Evolutionary conservation across 2,113 vertebrate genomes (phyloP).

Genomic region (Monopterus albus): DNA sequence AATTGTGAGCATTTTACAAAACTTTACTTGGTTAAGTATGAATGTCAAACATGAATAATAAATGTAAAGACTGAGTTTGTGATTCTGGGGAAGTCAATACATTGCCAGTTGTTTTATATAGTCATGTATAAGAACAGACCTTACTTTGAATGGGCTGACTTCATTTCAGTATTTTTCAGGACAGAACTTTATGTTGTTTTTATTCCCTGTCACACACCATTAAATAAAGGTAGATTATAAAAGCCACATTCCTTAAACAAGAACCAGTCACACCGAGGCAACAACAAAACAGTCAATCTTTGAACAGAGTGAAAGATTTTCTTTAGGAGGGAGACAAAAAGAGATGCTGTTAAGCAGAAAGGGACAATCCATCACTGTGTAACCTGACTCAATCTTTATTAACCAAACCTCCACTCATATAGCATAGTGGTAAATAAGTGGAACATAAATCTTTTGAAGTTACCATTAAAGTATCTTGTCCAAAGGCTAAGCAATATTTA

Average conservation of each 20-base stretch:
- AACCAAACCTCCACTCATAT: background rate
- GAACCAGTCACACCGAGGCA: background rate
- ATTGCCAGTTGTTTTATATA: conserved; percentile 47
- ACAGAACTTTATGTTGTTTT: background rate
- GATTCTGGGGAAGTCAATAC: conserved; percentile 34
- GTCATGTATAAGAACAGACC: background rate
- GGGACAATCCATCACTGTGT: conserved; percentile 1
- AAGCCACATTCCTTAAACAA: conserved; percentile 15
- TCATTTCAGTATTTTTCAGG: background rate
- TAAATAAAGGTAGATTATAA: conserved; percentile 15
- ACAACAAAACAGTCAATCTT: conserved; percentile 7
- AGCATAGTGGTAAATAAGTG: no score
- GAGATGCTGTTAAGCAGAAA: conserved; percentile 2
- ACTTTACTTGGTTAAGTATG: conserved; percentile 64
- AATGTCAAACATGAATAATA: conserved; percentile 70
- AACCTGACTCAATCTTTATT: background rate
- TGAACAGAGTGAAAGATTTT: conserved; percentile 16
- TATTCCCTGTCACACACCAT: background rate
- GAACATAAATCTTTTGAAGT: no score
- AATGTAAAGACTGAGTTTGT: conserved; percentile 58
- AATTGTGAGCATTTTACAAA: conserved; percentile 69
- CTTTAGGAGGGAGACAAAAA: conserved; percentile 17
- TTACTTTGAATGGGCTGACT: conserved; percentile 24
- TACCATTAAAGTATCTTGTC: no score
- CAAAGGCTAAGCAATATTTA: no score